phyloP scores from a whole-genome alignment of 2,888 invertebrate genomes.

The Ophraella communa region DNA sequence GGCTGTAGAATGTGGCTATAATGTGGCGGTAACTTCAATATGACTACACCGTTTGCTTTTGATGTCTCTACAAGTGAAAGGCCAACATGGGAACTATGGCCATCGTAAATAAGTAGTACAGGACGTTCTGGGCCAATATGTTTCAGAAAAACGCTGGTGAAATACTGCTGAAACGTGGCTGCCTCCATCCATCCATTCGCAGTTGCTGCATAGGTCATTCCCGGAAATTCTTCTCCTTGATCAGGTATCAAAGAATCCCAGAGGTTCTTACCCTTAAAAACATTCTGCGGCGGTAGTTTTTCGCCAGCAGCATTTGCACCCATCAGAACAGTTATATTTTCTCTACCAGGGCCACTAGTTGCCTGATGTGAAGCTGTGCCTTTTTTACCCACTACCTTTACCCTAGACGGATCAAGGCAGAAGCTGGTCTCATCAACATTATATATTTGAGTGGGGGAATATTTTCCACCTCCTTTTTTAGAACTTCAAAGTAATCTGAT shows the following conservation, averaged over 20 bases:
- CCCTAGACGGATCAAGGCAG: constrained; percentile 32
- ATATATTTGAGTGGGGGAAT: constrained; percentile 22
- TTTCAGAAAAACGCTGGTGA: too few relatives aligned
- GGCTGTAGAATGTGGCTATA: constrained; percentile 24
- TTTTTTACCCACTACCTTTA: too few relatives aligned
- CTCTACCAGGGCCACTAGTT: background rate
- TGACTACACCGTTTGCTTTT: too few relatives aligned
- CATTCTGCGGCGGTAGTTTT: background rate
- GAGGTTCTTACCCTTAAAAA: constrained; percentile 21
- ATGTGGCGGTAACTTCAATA: constrained; percentile 36
- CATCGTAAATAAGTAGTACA: too few relatives aligned
- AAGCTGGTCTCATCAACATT: constrained; percentile 38
- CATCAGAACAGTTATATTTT: constrained; percentile 17
- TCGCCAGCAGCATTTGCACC: constrained; percentile 7
- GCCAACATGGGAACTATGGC: too few relatives aligned
- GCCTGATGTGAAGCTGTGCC: too few relatives aligned
- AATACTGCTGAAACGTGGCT: too few relatives aligned
- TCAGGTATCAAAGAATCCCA: background rate
- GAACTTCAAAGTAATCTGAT: constrained; percentile 21
- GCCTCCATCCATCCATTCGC: background rate
- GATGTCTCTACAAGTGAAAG: too few relatives aligned
- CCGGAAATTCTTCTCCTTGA: background rate
- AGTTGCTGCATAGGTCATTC: background rate
- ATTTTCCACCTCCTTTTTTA: constrained; percentile 13
- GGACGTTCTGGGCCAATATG: too few relatives aligned